Evolutionary conservation across 2,797 vertebrate genomes (phyloP), one percentile per base, ranked within the genome.

Genomic region (Microctenopoma steveboyesi): DNA sequence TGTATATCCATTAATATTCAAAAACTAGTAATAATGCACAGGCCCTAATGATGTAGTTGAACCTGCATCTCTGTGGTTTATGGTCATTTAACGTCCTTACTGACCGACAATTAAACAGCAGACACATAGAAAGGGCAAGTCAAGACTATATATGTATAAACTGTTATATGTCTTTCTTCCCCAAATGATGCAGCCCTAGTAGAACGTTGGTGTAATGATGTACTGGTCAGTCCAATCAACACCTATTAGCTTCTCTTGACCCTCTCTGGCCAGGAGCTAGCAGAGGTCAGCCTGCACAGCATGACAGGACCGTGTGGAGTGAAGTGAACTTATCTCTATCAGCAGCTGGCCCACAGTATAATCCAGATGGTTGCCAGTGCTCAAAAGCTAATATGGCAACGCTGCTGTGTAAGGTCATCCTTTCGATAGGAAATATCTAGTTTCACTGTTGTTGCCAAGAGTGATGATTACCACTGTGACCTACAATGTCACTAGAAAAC

Each of bases 191-290:
- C 22, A 22, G 22, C 22, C 22, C 22, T 22, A 22, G 22, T 22
- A 22, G 22, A 22, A 22, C 1, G 22, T 22, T 27, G 59, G 25
- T 63, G 42, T 69, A 63, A 59, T 84, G 13, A 50, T 58, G 37
- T 5, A 39, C 65, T n/a, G 54, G 57, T 81, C 55, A 50, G 70
- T 5, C 37, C 50, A 39, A 65, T 80, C 39, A 68, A 53, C 72
- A 71, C 69, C 18, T 51, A 54, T 79, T 77, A 76, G 66, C 59
- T 54, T 74, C 46, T 60, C 14, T 55, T 83, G 75, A 81, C 61
- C 74, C 74, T 74, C 25, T 61, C 15, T 48, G 22, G 52, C 45
- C 7, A 3, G 40, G 40, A 40, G 59, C 52, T 13, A 12, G n/a
- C 35, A 35, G 70, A 75, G 72, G 74, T 84, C 76, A 69, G 39